A percentile compares a stretch with the other conserved stretches of the same genome.
Conservation (phyloP, 2,113 vertebrate genomes). For the Onychostruthus taczanowskii region DNA sequence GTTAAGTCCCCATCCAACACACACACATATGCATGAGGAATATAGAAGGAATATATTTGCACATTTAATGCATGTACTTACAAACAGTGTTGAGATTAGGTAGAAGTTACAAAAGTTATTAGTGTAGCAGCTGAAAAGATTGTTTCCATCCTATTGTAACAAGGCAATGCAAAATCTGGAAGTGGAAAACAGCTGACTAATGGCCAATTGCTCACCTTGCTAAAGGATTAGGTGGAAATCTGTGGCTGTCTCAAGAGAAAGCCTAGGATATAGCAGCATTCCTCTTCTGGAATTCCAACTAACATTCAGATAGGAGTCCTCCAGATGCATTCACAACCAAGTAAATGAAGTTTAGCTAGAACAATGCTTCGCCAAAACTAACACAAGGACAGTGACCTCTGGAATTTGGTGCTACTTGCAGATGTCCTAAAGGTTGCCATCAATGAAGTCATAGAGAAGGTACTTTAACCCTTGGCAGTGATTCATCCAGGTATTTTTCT, state of each 20-base stretch:
- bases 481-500: background rate
- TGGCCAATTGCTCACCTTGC: rapidly evolving
- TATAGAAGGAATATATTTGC: background rate
- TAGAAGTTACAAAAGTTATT: background rate
- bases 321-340: background rate
- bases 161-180: background rate
- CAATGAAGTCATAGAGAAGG: background rate
- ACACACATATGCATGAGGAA: rapidly evolving
- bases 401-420: slow-evolving; percentile 36
- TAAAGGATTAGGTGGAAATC: background rate
- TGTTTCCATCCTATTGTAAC: background rate
- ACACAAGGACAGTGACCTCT: slow-evolving; percentile 32
- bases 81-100: background rate
- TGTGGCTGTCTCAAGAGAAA: background rate
- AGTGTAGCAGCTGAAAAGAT: background rate
- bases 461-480: slow-evolving; percentile 28
- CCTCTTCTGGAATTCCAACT: background rate
- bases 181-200: background rate
- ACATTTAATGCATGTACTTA: background rate
- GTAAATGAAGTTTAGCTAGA: background rate
- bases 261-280: background rate
- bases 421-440: slow-evolving; percentile 41
- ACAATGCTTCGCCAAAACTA: background rate
- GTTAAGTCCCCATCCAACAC: background rate
- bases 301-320: background rate